Evolutionary conservation across 2,888 invertebrate species (phyloP).

Genomic region (Hydroisotoma schaefferi): DNA sequence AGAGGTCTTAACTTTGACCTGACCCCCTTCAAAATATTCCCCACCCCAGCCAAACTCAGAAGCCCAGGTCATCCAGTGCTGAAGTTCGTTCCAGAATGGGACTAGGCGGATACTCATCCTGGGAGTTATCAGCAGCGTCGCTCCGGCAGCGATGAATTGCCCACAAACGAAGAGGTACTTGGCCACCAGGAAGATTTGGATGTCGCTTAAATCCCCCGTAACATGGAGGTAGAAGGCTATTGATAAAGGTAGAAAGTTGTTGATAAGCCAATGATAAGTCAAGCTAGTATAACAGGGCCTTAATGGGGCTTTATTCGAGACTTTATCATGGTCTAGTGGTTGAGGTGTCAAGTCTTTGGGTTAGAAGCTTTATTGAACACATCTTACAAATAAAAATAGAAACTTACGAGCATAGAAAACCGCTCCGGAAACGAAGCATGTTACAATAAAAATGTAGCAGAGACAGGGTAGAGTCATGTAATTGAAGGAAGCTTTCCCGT

Average conservation of each 20-base stretch:
- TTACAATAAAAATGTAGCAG: constrained; percentile 7
- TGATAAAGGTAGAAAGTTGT: no score
- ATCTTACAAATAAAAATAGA: no score
- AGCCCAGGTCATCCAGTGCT: constrained; percentile 9
- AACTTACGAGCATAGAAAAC: constrained; percentile 21
- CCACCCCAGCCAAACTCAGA: not conserved
- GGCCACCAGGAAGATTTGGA: constrained; percentile 13
- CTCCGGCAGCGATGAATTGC: constrained; percentile 18
- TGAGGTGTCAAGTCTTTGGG: no score
- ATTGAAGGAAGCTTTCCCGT: constrained; percentile 17
- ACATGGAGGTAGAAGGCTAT: constrained; percentile 16
- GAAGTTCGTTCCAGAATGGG: constrained; percentile 20
- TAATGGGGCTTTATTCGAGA: no score
- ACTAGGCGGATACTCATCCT: constrained; percentile 15
- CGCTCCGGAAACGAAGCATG: constrained; percentile 8
- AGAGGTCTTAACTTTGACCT: constrained; percentile 1
- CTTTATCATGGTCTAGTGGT: no score
- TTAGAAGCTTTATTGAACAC: no score
- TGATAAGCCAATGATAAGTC: no score
- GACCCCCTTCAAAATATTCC: not conserved
- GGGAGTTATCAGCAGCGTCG: constrained; percentile 13
- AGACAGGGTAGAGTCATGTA: constrained; percentile 8
- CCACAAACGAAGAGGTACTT: constrained; percentile 27
- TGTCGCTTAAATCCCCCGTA: constrained; percentile 1
- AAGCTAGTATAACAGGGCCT: no score